Evolutionary conservation across 2,888 invertebrate species (phyloP), one percentile per base, ranked within the genome.

Genomic region (Drosophila infuscata): DNA sequence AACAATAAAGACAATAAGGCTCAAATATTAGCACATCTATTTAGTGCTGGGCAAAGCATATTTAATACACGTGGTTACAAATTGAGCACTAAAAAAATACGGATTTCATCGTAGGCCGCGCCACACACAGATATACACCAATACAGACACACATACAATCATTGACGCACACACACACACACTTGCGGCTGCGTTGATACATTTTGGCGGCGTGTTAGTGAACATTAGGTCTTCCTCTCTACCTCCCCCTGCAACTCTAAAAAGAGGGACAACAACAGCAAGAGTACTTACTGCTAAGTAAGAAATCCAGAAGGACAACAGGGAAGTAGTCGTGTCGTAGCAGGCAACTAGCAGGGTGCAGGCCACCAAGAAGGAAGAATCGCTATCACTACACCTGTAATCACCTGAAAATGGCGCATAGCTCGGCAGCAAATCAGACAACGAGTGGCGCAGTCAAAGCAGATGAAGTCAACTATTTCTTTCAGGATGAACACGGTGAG

Each of bases 401-500:
- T 38, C 56, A 64, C 54, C 61, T 49, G 74, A 91, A 91, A 82
- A 92, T 92, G 91, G 91, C 91, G 82, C 91, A 92, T 80, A 90
- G 88, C 68, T 83, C 91, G 15, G 52, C 72, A 57, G 51, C 78
- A 73, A 81, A 61, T 81, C 79, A 81, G 65, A 74, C 85, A 56
- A 74, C 89, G 58, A 79, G 87, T 52, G 84, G 83, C 66, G 80
- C 87, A 38, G 78, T 90, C 61, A 88, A 91, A 82, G 83, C 91
- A 82, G 91, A 91, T 77, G 93, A 93, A 91, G 87, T 92, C 66
- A 92, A 92, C 79, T 92, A 91, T 77, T 92, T 92, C 79, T 92
- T 91, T 83, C 91, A 88, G 80, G 92, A 93, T 84, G 93, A 91
- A 70, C 88, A 92, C 86, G 93, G 93, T 93, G 85, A 92, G 92